Evolutionary conservation across 2,888 invertebrate species (phyloP), one percentile per base, ranked within the genome.

Genomic region (Xylocampa areola): DNA sequence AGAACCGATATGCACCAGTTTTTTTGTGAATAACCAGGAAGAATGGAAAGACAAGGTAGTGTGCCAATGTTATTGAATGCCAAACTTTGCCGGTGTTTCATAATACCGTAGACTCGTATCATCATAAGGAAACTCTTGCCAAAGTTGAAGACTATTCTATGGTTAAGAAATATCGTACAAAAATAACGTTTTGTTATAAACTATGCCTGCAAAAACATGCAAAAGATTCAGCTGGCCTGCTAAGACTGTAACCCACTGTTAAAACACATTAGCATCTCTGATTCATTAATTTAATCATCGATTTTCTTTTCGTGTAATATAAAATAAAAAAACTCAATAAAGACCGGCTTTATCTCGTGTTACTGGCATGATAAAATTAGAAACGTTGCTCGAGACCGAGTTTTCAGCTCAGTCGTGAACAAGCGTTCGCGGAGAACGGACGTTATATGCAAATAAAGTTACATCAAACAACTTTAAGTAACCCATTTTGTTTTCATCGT

Each of bases 321-420:
- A 87, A 87, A 84, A 85, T 87, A 86, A 90, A 89, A 88, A 86
- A 85, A 85, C 81, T 85, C 85, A 86, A 89, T 90, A 91, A 92
- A 91, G 89, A 88, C 86, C 85, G 85, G 85, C 88, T 91, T 91
- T 92, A 94, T 92, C 92, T 92, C 92, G 91, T 91, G 86, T 93
- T 93, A 94, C 93, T 91, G 84, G 86, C 82, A 80, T 82, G 92
- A 85, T 90, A 92, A 91, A 93, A 91, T 92, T 94, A 93, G 92
- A 92, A 89, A 86, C 84, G 85, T 76, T 77, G 85, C 58, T 47
- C 39, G 59, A 80, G 75, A 71, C 73, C 66, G 64, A n/a, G 79
- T 78, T 79, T 82, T 73, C 79, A 79, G 79, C 82, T 73, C 80
- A 82, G 84, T 83, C 81, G 77, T 78, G 75, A 77, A 61, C 61